Conservation (phyloP, 2,797 vertebrate genomes). For the Chelidonichthys spinosus region DNA sequence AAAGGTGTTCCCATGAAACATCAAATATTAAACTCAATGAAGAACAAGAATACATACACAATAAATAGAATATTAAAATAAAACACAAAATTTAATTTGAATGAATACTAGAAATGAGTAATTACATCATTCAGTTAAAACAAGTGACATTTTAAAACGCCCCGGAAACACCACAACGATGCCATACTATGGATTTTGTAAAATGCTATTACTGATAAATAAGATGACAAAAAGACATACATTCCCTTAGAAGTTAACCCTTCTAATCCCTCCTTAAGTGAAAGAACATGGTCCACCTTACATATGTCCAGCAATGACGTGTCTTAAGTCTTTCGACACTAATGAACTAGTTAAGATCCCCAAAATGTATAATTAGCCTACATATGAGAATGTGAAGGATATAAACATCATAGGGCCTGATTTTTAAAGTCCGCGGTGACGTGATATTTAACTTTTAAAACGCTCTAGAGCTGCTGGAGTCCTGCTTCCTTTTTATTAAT, state of each 20-base stretch:
- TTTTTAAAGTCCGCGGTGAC: not conserved
- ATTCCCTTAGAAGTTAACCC: constrained; percentile 13
- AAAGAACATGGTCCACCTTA: not conserved
- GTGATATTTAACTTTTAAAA: not conserved
- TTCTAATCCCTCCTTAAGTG: constrained; percentile 12
- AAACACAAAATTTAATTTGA: not conserved
- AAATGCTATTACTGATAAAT: too few species aligned
- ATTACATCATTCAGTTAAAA: not conserved
- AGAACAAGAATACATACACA: not conserved
- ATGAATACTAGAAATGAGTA: too few species aligned
- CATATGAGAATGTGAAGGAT: not conserved
- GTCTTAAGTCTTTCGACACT: not conserved
- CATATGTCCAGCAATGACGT: not conserved
- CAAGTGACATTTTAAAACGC: not conserved
- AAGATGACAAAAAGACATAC: not conserved
- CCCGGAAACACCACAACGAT: too few species aligned
- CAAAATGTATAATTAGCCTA: not conserved
- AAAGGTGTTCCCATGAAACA: too few species aligned
- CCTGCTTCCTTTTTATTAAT: constrained; percentile 4
- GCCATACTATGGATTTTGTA: too few species aligned
- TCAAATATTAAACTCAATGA: too few species aligned
- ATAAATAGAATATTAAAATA: not conserved
- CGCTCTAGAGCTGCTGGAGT: not conserved
- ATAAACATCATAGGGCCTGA: not conserved
- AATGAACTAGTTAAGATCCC: not conserved